Evolutionary conservation across 2,888 invertebrate genomes (phyloP).

Genomic region (Mylabris sibirica): DNA sequence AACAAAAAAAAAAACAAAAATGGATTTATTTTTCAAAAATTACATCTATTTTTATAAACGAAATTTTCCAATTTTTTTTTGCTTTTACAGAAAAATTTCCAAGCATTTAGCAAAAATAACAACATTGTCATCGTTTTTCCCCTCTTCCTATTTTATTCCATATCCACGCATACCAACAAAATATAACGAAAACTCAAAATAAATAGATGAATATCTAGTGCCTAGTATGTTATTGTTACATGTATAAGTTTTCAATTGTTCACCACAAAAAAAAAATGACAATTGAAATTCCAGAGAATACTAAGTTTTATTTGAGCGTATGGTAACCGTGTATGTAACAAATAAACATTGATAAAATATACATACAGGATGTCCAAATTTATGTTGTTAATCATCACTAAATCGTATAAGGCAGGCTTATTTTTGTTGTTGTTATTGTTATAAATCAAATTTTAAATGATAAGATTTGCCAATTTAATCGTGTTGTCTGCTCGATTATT

Average conservation of each 20-base stretch:
- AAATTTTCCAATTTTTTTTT: neutral
- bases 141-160: too few species aligned
- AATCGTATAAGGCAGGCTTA: too few species aligned
- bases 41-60: constrained; percentile 19
- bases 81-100: neutral
- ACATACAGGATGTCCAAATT: neutral
- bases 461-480: too few species aligned
- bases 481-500: too few species aligned
- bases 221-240: too few species aligned
- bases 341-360: neutral
- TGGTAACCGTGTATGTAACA: neutral
- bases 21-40: neutral
- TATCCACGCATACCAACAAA: too few species aligned
- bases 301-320: neutral
- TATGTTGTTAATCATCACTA: neutral
- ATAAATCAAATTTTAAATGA: too few species aligned
- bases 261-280: neutral
- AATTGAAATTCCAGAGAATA: constrained; percentile 1
- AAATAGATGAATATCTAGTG: too few species aligned
- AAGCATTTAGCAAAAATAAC: neutral
- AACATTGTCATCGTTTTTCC: too few species aligned
- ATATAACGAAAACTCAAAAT: too few species aligned
- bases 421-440: too few species aligned
- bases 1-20: too few species aligned
- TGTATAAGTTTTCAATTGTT: neutral